Evolutionary conservation across 2,797 vertebrate species (phyloP).

Genomic region (Hozukius guyotensis): DNA sequence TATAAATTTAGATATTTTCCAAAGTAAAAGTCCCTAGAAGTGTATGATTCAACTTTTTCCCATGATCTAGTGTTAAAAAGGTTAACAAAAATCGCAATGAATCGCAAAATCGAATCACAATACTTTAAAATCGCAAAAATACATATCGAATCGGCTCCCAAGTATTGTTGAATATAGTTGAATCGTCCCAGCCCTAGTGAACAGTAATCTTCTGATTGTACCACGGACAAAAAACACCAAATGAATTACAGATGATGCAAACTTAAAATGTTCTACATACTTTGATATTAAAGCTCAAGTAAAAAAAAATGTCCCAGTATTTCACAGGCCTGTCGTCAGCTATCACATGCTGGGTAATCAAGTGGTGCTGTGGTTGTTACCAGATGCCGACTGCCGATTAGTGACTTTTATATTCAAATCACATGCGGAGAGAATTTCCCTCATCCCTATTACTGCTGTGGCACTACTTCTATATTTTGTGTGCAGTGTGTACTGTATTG

Average conservation of each 20-base stretch:
- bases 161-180: too few species aligned
- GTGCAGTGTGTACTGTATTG: not conserved
- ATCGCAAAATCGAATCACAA: too few species aligned
- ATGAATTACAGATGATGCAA: not conserved
- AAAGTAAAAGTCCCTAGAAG: too few species aligned
- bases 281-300: not conserved
- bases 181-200: too few species aligned
- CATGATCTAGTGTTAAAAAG: too few species aligned
- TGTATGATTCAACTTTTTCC: too few species aligned
- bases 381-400: constrained; percentile 37
- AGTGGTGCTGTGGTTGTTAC: constrained; percentile 6
- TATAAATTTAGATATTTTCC: too few species aligned
- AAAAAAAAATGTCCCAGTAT: not conserved
- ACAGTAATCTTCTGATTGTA: too few species aligned
- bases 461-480: not conserved
- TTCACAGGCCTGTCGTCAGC: constrained; percentile 25
- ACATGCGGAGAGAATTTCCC: constrained; percentile 31
- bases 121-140: too few species aligned
- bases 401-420: constrained; percentile 47
- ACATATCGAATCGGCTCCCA: too few species aligned
- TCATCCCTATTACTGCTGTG: constrained; percentile 11
- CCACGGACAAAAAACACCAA: not conserved
- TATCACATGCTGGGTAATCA: not conserved
- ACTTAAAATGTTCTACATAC: not conserved
- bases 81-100: too few species aligned